These are phyloP conservation scores for Drosophila biarmipes DNA, from an alignment of 1,140 invertebrate species.

Conservation along the genomic window DNA sequence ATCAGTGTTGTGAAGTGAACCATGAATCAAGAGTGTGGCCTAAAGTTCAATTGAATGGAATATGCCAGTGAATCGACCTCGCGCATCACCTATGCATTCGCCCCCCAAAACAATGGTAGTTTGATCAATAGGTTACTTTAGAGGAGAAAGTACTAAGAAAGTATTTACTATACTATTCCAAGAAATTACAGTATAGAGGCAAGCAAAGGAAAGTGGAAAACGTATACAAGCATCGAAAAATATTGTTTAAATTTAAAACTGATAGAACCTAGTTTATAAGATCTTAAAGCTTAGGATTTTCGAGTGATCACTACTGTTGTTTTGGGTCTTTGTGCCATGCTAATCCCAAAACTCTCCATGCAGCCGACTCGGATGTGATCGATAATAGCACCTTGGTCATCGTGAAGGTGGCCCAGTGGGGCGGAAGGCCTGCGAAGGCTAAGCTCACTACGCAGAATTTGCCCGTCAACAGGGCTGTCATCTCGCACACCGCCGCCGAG, in stretches of 20 bases:
- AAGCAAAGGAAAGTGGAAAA: too few relatives aligned
- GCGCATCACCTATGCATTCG: background rate
- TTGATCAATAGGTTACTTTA: background rate
- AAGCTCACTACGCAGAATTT: conserved; percentile 73
- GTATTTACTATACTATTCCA: too few relatives aligned
- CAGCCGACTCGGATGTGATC: conserved; percentile 40
- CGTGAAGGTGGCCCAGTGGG: conserved; percentile 86
- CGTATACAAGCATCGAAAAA: too few relatives aligned
- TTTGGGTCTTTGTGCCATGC: conserved; percentile 4
- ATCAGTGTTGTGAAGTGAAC: conserved; percentile 63
- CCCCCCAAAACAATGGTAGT: conserved; percentile 16
- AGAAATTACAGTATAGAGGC: too few relatives aligned
- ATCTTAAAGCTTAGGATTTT: background rate
- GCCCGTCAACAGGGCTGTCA: conserved; percentile 86
- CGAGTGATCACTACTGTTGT: conserved; percentile 9
- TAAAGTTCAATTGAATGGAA: conserved; percentile 83
- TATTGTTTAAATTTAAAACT: too few relatives aligned
- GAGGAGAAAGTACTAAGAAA: too few relatives aligned
- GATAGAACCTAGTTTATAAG: too few relatives aligned
- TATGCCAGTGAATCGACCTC: conserved; percentile 51
- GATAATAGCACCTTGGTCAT: conserved; percentile 51
- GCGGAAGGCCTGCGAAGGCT: conserved; percentile 85
- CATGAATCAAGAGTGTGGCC: conserved; percentile 48
- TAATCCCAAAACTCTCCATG: conserved; percentile 28
- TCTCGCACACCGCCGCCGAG: conserved; percentile 86